Percentiles rank a stretch among this genome's conserved stretches.
Conservation (phyloP, 2,113 vertebrate genomes). For the Microcebus ravelobensis region DNA sequence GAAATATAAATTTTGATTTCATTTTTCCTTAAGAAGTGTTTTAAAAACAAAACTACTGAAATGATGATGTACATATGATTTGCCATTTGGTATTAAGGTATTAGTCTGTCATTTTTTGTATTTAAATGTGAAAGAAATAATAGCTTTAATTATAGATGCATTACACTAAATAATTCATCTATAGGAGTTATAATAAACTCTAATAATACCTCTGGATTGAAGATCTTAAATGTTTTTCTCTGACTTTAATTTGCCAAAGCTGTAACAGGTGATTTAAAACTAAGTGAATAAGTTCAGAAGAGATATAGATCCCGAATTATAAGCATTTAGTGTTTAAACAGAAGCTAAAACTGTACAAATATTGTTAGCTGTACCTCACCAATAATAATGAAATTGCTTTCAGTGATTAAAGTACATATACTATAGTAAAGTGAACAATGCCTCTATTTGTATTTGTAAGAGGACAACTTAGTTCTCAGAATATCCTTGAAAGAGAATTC, state of each 20-base stretch:
- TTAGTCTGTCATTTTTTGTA: background rate
- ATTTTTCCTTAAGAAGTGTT: conserved; percentile 31
- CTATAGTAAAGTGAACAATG: background rate
- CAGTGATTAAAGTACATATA: background rate
- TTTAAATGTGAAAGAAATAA: conserved; percentile 36
- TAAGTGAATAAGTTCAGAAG: background rate
- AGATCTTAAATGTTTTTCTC: background rate
- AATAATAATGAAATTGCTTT: conserved; percentile 28
- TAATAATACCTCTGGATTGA: background rate
- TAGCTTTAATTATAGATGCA: background rate
- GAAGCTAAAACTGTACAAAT: background rate
- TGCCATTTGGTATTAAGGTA: background rate
- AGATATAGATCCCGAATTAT: background rate
- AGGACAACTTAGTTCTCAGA: background rate
- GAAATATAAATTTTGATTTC: conserved; percentile 29
- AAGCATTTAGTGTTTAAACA: background rate
- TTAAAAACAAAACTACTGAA: conserved; percentile 16
- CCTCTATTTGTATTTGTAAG: background rate
- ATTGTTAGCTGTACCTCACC: background rate
- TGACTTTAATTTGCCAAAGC: conserved; percentile 14
- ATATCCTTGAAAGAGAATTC: background rate
- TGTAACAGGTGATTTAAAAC: background rate
- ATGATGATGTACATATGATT: background rate
- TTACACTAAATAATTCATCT: conserved; percentile 57
- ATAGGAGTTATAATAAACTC: background rate